phyloP scores from a whole-genome alignment of 2,113 vertebrate species.

The Corydoras sp. region DNA sequence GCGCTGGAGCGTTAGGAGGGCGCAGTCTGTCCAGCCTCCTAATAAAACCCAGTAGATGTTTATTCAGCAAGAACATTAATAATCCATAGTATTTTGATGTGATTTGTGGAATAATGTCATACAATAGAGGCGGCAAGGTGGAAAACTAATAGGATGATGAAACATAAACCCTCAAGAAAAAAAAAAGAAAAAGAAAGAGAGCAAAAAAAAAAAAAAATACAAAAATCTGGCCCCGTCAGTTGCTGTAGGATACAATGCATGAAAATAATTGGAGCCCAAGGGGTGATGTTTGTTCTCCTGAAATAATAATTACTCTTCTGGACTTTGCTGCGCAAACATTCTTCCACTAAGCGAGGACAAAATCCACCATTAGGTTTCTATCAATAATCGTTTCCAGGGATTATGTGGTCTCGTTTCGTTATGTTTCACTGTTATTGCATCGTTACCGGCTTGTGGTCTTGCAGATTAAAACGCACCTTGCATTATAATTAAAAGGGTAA shows the following conservation, averaged over 20 bases:
- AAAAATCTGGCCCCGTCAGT: constrained; percentile 53
- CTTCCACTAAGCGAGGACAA: constrained; percentile 53
- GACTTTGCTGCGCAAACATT: constrained; percentile 60
- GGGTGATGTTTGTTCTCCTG: constrained; percentile 75
- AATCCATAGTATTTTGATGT: constrained; percentile 22
- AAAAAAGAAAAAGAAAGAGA: too few relatives aligned
- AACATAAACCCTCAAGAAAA: constrained; percentile 32
- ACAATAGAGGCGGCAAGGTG: constrained; percentile 27
- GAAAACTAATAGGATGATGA: constrained; percentile 43
- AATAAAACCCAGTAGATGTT: constrained; percentile 5
- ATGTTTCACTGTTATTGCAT: constrained; percentile 23
- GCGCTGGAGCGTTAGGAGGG: background rate
- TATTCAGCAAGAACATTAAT: constrained; percentile 18
- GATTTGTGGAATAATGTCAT: constrained; percentile 17
- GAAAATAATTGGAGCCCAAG: constrained; percentile 77
- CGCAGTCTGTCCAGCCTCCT: background rate
- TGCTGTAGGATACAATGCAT: constrained; percentile 66
- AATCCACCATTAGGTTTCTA: constrained; percentile 60
- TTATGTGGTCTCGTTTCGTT: constrained; percentile 46
- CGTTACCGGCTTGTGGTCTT: constrained; percentile 11
- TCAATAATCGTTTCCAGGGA: constrained; percentile 59
- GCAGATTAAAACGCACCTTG: constrained; percentile 32
- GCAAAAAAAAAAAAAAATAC: too few relatives aligned
- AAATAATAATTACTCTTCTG: constrained; percentile 71
- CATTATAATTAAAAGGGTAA: constrained; percentile 42